These are phyloP conservation scores for Liasis olivaceus DNA, from an alignment of 2,797 vertebrate genomes.

Conservation along the genomic window DNA sequence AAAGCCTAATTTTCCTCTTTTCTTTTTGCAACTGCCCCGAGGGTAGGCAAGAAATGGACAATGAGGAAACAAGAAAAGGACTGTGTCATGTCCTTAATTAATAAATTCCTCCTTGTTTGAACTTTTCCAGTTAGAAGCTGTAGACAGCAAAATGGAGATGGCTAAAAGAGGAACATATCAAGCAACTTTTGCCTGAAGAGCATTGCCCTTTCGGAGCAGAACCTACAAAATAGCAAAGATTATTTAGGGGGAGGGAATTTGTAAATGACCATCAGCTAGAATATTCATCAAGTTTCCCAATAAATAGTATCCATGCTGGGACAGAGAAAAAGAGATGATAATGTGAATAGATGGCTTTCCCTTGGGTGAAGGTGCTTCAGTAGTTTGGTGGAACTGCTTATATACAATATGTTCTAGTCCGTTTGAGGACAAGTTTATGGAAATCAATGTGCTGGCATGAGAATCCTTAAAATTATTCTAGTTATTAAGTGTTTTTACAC, in stretches of 20 bases:
- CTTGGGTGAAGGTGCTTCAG: not conserved
- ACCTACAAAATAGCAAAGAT: not conserved
- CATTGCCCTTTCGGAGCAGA: not conserved
- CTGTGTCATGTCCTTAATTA: not conserved
- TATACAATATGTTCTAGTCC: not conserved
- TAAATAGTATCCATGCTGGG: not conserved
- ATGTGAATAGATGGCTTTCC: not conserved
- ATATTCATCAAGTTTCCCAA: not conserved
- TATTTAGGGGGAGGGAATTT: slow-evolving; percentile 9
- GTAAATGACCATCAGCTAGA: slow-evolving; percentile 13
- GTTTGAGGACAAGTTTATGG: not conserved
- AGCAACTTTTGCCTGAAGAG: not conserved
- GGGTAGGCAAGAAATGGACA: slow-evolving; percentile 11
- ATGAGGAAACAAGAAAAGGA: slow-evolving; percentile 1
- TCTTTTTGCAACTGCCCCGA: not conserved
- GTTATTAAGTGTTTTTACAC: not conserved
- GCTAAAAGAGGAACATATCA: slow-evolving; percentile 14
- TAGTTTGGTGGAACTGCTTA: not conserved
- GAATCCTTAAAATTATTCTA: not conserved
- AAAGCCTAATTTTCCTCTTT: slow-evolving; percentile 1
- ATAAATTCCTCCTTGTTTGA: slow-evolving; percentile 35
- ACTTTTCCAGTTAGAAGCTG: slow-evolving; percentile 16
- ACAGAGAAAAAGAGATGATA: not conserved
- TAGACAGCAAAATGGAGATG: slow-evolving; percentile 12
- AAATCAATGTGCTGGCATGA: not conserved